phyloP scores from a whole-genome alignment of 2,888 invertebrate genomes.

The Megaustenia siamemsis region DNA sequence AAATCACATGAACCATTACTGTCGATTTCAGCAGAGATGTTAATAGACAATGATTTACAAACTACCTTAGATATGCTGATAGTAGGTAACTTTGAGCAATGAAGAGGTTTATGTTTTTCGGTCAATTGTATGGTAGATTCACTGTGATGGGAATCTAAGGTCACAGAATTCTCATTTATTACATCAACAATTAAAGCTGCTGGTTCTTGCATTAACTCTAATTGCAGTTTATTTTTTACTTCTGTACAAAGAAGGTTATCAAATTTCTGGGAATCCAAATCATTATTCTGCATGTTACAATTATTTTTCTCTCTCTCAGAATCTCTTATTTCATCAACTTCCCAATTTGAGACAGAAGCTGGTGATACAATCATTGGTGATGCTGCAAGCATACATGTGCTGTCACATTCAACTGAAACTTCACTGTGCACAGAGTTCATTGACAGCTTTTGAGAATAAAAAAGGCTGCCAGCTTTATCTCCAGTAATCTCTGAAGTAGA shows the following conservation, averaged over 20 bases:
- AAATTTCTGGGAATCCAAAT: background rate
- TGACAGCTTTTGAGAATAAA: background rate
- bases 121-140: background rate
- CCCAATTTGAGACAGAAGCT: constrained; percentile 32
- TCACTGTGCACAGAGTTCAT: constrained; percentile 5
- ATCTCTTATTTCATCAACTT: constrained; percentile 36
- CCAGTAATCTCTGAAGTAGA: constrained; percentile 43
- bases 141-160: background rate
- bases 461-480: background rate
- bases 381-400: constrained; percentile 47
- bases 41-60: background rate
- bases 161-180: background rate
- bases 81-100: background rate
- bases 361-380: constrained; percentile 45
- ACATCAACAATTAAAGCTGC: background rate
- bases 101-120: background rate
- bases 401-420: constrained; percentile 44
- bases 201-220: background rate
- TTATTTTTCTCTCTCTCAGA: background rate
- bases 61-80: background rate
- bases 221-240: background rate
- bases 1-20: background rate
- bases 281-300: background rate
- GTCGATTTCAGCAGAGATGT: background rate
- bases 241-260: background rate